These are phyloP conservation scores for Chrosomus eos DNA, from an alignment of 2,797 vertebrate genomes.

Conservation along the genomic window DNA sequence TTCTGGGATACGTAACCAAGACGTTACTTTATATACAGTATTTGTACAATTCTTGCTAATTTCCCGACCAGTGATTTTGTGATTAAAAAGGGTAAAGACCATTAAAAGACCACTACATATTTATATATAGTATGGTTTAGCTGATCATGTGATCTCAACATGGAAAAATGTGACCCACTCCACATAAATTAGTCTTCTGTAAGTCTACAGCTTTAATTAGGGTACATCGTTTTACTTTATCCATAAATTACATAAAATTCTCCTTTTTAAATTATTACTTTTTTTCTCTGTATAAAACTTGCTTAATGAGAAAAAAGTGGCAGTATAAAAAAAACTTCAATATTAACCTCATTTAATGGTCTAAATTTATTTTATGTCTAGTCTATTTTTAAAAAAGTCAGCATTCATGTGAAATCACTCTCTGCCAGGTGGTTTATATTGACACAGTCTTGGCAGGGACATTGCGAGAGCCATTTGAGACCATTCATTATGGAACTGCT, in stretches of 20 bases:
- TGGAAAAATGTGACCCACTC: not conserved
- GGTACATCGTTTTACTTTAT: not conserved
- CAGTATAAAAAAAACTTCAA: not conserved
- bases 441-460: slow-evolving; percentile 3
- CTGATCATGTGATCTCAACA: not conserved
- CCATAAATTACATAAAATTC: too few relatives aligned
- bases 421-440: not conserved
- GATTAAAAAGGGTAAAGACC: too few relatives aligned
- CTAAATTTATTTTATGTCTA: not conserved
- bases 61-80: too few relatives aligned
- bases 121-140: too few relatives aligned
- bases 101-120: too few relatives aligned
- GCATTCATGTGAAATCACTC: not conserved
- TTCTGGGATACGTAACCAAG: too few relatives aligned
- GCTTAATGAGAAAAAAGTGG: not conserved
- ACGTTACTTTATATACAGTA: too few relatives aligned
- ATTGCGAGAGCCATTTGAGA: not conserved
- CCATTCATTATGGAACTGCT: slow-evolving; percentile 8
- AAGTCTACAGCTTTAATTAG: not conserved
- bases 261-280: not conserved
- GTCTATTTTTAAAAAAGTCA: not conserved
- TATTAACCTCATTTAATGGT: not conserved
- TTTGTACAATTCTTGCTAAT: too few relatives aligned
- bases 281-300: not conserved
- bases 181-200: not conserved